Base-by-base conservation (phyloP, 1,140 invertebrate genomes). In the Drosophila sturtevanti region DNA sequence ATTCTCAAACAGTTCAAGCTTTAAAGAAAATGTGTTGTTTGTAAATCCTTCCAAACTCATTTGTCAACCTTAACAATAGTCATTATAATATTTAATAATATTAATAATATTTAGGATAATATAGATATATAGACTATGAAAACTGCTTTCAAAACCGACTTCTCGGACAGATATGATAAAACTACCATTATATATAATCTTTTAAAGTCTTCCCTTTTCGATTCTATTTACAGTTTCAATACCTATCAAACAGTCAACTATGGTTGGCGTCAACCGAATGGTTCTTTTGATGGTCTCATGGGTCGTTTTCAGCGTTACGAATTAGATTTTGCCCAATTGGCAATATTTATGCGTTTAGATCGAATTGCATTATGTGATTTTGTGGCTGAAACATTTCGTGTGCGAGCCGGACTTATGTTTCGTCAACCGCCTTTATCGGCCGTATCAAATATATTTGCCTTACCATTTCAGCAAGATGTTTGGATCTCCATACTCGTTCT, bases 351-450 rank as follows among this genome's bases (percentile, higher is more conserved):
- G 92, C 92, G 94, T 7, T 44, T 81, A 2, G 94, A 94, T 77
- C 92, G 94, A 11, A 91, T 93, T 63, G 79, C 84, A 0, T 81
- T 93, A 6, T 80, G 92, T 16, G 93, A 94, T 77, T 93, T 92
- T 86, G 92, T 93, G 21, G 92, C 93, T 0, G 93, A 94, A 66
- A 94, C 93, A 0, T 92, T 93, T 60, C 84, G 91, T 1, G 89
- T 94, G 7, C 89, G 91, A 86, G 93, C 69, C n/a, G 81, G 77
- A 0, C 93, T 93, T 61, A 92, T 96, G 64, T 96, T 96, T 81
- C 93, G 94, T 0, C 93, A 94, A 87, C 95, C 95, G 1, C 93
- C 95, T 27, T 91, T 95, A 18, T 95, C 95, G 0, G 94, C 94
- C 0, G 93, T 95, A 14, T 93, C 92, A 11, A 95, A 95, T 87